Percentiles rank a stretch among this genome's conserved stretches.
Conservation (phyloP, 35 echinoderm and acorn worm genomes). For the Ptychodera flava region DNA sequence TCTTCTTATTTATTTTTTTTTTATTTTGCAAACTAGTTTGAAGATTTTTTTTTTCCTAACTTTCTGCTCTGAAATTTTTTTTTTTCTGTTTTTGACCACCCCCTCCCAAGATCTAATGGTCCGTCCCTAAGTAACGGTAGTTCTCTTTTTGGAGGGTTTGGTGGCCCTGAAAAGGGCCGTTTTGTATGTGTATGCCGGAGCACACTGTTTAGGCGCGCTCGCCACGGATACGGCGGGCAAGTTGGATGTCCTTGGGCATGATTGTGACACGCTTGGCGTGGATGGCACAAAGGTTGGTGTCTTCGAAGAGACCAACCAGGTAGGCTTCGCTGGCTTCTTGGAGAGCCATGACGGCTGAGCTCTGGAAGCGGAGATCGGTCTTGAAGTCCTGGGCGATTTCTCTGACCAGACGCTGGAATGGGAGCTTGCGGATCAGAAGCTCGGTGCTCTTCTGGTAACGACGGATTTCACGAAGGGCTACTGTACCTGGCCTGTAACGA, state of each 20-base stretch:
- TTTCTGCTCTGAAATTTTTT: too few species aligned
- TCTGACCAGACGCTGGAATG: constrained; percentile 88
- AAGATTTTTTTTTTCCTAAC: too few species aligned
- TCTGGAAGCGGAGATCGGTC: constrained; percentile 91
- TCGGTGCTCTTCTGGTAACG: constrained; percentile 91
- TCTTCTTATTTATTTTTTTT: too few species aligned
- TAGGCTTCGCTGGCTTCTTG: constrained; percentile 68
- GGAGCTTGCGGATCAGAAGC: constrained; percentile 64
- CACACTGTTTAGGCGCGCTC: constrained; percentile 46
- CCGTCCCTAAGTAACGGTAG: too few species aligned
- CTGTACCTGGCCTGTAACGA: constrained; percentile 79
- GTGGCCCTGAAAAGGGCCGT: constrained; percentile 58
- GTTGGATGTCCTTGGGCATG: constrained; percentile 75
- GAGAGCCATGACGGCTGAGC: constrained; percentile 50
- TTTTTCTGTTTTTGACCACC: too few species aligned
- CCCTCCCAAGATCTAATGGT: too few species aligned
- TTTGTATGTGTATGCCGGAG: constrained; percentile 8
- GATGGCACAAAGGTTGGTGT: constrained; percentile 76
- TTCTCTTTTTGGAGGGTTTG: constrained; percentile 35
- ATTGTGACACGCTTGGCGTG: constrained; percentile 79
- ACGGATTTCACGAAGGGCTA: constrained; percentile 84
- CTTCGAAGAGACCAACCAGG: constrained; percentile 72
- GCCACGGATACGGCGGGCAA: constrained; percentile 61
- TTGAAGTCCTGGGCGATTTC: constrained; percentile 94
- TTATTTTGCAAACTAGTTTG: too few species aligned